phyloP scores from a whole-genome alignment of 1,140 invertebrate genomes.

The Drosophila navojoa region DNA sequence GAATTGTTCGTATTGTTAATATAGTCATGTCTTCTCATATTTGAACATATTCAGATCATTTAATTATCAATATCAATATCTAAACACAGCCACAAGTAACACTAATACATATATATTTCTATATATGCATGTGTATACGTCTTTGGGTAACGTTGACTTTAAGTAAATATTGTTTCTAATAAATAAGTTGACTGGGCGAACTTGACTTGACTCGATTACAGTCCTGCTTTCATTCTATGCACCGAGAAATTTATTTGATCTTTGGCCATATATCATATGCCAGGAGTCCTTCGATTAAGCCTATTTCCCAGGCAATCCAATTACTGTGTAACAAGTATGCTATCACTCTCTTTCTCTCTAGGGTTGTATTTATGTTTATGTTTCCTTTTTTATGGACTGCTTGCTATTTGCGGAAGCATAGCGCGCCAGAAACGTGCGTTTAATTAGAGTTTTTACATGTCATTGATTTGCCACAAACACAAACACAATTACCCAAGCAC shows the following conservation, averaged over 20 bases:
- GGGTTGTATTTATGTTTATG: slow-evolving; percentile 12
- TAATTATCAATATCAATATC: too few species aligned
- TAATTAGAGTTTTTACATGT: slow-evolving; percentile 79
- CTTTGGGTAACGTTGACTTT: too few species aligned
- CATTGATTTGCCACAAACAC: slow-evolving; percentile 70
- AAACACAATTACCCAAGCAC: slow-evolving; percentile 21
- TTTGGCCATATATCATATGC: slow-evolving; percentile 36
- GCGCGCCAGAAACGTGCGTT: slow-evolving; percentile 66
- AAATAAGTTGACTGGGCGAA: background rate
- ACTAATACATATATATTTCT: too few species aligned
- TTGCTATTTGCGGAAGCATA: slow-evolving; percentile 29
- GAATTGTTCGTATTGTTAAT: too few species aligned
- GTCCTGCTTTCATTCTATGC: slow-evolving; percentile 10
- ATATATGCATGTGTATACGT: too few species aligned
- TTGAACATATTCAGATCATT: background rate
- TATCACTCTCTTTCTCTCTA: slow-evolving; percentile 1
- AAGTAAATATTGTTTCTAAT: too few species aligned
- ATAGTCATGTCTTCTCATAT: too few species aligned
- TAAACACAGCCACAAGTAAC: too few species aligned
- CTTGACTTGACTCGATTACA: slow-evolving; percentile 26
- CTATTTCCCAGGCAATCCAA: slow-evolving; percentile 22
- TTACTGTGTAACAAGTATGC: slow-evolving; percentile 12
- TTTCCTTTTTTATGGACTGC: slow-evolving; percentile 59
- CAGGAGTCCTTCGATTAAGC: slow-evolving; percentile 33
- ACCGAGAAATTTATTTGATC: slow-evolving; percentile 1